Conservation (phyloP, 1,140 invertebrate genomes). For the Drosophila littoralis region DNA sequence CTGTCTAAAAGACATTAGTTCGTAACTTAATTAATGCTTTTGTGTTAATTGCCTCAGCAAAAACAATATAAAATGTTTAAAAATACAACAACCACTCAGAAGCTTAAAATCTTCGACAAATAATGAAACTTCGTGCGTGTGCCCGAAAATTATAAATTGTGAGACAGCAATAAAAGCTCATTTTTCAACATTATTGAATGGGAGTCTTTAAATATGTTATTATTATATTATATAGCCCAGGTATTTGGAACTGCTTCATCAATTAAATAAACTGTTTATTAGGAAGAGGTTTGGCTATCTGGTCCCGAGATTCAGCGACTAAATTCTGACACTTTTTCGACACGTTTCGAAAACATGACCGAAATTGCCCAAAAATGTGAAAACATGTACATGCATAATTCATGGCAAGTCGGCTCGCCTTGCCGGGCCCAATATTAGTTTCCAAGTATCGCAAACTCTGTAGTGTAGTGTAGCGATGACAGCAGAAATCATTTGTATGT, state of each 20-base stretch:
- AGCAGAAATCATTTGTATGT: too few relatives aligned
- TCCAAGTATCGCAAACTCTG: not conserved
- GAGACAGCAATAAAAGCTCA: not conserved
- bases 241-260: slow-evolving; percentile 4
- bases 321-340: not conserved
- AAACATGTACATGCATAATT: not conserved
- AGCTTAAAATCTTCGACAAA: slow-evolving; percentile 16
- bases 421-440: too few relatives aligned
- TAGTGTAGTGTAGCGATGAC: not conserved
- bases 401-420: too few relatives aligned
- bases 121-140: slow-evolving; percentile 21
- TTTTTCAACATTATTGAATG: slow-evolving; percentile 4
- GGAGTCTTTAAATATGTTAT: not conserved
- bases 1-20: slow-evolving; percentile 76
- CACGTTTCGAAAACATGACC: not conserved
- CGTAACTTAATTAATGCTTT: slow-evolving; percentile 80
- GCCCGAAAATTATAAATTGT: not conserved
- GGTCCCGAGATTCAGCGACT: not conserved
- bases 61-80: slow-evolving; percentile 41
- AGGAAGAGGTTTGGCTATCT: too few relatives aligned
- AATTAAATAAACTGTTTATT: not conserved
- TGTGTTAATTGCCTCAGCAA: slow-evolving; percentile 71
- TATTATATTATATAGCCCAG: not conserved
- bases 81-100: slow-evolving; percentile 15
- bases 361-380: not conserved